These are phyloP conservation scores for Pelodiscus sinensis DNA, from an alignment of 2,113 vertebrate genomes.

Conservation along the genomic window DNA sequence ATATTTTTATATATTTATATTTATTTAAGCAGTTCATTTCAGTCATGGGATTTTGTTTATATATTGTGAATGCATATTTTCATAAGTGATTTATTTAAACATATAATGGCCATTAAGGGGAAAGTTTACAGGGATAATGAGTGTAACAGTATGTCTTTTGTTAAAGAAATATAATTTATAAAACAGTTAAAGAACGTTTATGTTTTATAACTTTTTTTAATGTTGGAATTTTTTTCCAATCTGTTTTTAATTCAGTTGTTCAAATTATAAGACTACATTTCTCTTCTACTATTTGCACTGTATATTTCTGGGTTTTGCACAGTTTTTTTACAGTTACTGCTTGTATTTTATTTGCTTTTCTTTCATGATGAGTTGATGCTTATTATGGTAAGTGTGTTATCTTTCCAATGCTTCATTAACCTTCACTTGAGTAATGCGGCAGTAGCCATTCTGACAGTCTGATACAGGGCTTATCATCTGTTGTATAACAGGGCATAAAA, in stretches of 20 bases:
- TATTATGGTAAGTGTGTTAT: background rate
- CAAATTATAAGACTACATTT: conserved; percentile 23
- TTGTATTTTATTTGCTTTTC: conserved; percentile 26
- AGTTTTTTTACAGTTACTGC: background rate
- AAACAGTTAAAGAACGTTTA: conserved; percentile 35
- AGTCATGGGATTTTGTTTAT: conserved; percentile 51
- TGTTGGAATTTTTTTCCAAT: conserved; percentile 9
- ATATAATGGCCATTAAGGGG: conserved; percentile 56
- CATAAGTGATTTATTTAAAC: conserved; percentile 59
- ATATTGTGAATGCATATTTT: conserved; percentile 63
- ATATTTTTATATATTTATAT: conserved; percentile 59
- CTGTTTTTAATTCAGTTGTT: conserved; percentile 28
- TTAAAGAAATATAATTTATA: conserved; percentile 55
- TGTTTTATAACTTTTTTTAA: conserved; percentile 38
- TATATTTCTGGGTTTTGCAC: background rate
- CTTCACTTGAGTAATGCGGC: background rate
- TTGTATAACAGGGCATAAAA: background rate
- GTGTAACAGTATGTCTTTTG: conserved; percentile 51
- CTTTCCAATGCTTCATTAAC: conserved; percentile 17
- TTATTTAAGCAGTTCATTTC: conserved; percentile 35
- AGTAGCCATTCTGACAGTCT: background rate
- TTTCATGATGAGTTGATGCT: background rate
- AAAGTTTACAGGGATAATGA: conserved; percentile 54
- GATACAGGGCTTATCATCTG: background rate
- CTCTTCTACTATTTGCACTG: background rate